Percentiles rank a stretch among this genome's conserved stretches.
Conservation (phyloP, 2,888 invertebrate genomes). For the Plusia festucae region DNA sequence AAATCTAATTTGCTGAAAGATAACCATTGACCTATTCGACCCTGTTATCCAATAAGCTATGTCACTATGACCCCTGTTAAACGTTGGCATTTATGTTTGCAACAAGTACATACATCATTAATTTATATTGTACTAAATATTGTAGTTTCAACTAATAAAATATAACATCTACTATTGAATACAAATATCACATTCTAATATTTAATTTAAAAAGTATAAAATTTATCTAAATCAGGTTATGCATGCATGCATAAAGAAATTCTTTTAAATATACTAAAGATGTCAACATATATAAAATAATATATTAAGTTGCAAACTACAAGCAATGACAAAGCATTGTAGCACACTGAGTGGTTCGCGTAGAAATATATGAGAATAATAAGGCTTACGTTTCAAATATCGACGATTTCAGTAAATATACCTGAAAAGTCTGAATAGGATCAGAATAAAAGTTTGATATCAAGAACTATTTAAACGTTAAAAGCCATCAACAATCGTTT, state of each 20-base stretch:
- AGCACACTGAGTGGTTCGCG: constrained; percentile 6
- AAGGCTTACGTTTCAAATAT: constrained; percentile 6
- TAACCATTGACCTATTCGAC: constrained; percentile 48
- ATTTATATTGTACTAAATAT: neutral
- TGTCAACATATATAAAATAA: constrained; percentile 3
- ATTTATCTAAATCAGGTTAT: constrained; percentile 5
- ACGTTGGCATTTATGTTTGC: constrained; percentile 10
- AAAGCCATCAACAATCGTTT: neutral
- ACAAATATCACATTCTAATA: neutral
- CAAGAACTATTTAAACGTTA: neutral
- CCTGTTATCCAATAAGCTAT: constrained; percentile 35
- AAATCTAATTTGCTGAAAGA: constrained; percentile 51
- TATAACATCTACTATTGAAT: neutral
- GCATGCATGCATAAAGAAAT: constrained; percentile 1
- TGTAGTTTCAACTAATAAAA: neutral
- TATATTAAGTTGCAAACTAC: neutral
- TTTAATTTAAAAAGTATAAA: neutral
- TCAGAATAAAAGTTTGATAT: constrained; percentile 5
- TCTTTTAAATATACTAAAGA: neutral
- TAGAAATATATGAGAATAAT: constrained; percentile 4
- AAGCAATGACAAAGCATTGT: constrained; percentile 1
- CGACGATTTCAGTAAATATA: neutral
- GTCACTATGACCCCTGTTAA: constrained; percentile 37
- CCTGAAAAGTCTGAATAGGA: constrained; percentile 1
- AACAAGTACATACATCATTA: constrained; percentile 6